phyloP scores from a whole-genome alignment of 2,888 invertebrate species.

The Parascotia fuliginaria region DNA sequence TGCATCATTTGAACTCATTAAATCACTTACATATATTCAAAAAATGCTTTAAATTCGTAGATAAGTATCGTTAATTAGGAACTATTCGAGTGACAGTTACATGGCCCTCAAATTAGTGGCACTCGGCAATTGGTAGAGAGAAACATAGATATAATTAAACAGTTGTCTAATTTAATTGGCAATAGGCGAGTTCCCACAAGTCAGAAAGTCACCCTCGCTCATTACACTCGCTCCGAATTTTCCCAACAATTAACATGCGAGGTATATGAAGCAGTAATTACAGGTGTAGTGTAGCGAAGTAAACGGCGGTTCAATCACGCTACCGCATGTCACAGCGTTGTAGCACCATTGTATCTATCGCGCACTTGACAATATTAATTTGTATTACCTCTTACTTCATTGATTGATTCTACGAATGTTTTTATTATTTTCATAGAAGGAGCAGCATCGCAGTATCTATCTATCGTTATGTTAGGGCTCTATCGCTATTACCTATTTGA shows the following conservation, averaged over 20 bases:
- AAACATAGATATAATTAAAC: slow-evolving; percentile 71
- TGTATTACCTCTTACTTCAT: too few relatives aligned
- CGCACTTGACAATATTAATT: too few relatives aligned
- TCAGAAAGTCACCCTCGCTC: slow-evolving; percentile 77
- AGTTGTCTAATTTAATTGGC: slow-evolving; percentile 84
- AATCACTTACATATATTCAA: slow-evolving; percentile 55
- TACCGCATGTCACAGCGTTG: slow-evolving; percentile 33
- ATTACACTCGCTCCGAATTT: slow-evolving; percentile 65
- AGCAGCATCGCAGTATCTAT: too few relatives aligned
- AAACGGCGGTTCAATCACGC: slow-evolving; percentile 67
- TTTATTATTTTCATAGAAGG: too few relatives aligned
- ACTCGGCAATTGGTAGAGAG: slow-evolving; percentile 54
- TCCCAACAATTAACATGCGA: slow-evolving; percentile 79
- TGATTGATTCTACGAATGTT: too few relatives aligned
- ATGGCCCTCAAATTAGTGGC: slow-evolving; percentile 57
- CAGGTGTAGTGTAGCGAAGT: slow-evolving; percentile 61
- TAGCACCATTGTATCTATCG: neutral
- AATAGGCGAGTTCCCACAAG: slow-evolving; percentile 82
- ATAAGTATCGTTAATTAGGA: slow-evolving; percentile 68
- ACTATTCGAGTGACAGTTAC: slow-evolving; percentile 53
- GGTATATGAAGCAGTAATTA: slow-evolving; percentile 63
- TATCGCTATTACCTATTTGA: too few relatives aligned
- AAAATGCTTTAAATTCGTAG: slow-evolving; percentile 62
- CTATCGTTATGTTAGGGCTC: too few relatives aligned
- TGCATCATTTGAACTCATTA: slow-evolving; percentile 55